A percentile compares a stretch with the other conserved stretches of the same genome.
These are phyloP conservation scores for Sitobion miscanthi DNA, from an alignment of 1,140 invertebrate genomes.

Conservation along the genomic window DNA sequence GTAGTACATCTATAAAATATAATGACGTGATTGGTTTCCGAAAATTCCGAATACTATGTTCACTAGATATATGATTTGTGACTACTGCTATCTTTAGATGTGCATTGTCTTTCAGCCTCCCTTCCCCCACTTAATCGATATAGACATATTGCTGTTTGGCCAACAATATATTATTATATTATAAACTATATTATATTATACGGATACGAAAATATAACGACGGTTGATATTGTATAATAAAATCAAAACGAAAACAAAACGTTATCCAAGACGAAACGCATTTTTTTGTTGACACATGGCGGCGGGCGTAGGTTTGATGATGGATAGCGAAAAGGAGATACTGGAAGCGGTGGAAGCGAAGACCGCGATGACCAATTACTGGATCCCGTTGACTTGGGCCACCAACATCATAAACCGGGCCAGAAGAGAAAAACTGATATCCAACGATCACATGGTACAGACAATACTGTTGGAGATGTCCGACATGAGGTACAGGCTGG, in stretches of 20 bases:
- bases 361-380: conserved; percentile 86
- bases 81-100: not conserved
- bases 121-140: not conserved
- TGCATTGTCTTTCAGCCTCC: not conserved
- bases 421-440: conserved; percentile 79
- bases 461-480: conserved; percentile 82
- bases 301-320: conserved; percentile 76
- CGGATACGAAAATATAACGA: not conserved
- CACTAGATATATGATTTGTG: not conserved
- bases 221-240: not conserved
- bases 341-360: conserved; percentile 87
- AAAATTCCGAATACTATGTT: not conserved
- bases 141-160: not conserved
- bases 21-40: not conserved
- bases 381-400: conserved; percentile 91
- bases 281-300: conserved; percentile 35
- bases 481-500: conserved; percentile 79
- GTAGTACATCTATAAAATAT: not conserved
- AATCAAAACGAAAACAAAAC: not conserved
- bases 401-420: conserved; percentile 88
- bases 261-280: not conserved
- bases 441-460: conserved; percentile 86
- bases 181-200: not conserved
- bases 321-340: conserved; percentile 87
- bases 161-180: not conserved